Base-by-base conservation (phyloP, 2,888 invertebrate genomes). In the Drosophila ezoana region DNA sequence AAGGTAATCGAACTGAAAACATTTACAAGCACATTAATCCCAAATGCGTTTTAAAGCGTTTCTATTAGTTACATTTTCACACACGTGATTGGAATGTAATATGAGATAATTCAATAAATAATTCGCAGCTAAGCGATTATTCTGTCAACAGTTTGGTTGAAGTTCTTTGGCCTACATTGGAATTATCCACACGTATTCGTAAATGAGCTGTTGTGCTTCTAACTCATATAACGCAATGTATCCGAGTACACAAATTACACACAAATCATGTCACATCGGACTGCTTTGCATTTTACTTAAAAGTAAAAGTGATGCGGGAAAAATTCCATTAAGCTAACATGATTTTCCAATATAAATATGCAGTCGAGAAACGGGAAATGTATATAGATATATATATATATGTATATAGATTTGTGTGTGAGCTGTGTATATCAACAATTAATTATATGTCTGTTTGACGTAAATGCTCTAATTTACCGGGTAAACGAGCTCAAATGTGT, bases 101-200 rank as follows among this genome's bases (percentile, higher is more conserved):
- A 69, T 45, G 18, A n/a, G 33, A 9, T 9, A 4, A 18, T 38
- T 18, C 2, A 18, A 20, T 43, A 51, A 51, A 28, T 44, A 35
- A 63, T 51, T 23, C 28, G n/a, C 4, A 8, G 10, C 14, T 4
- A 14, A 60, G 16, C 14, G 44, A 61, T 38, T 45, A 28, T 37
- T 37, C 23, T 52, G 9, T 38, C 37, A 45, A 13, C 54, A 51
- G 32, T 52, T 56, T 35, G 28, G 5, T 11, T 45, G 11, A 32
- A 49, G 23, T 59, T 66, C 62, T 62, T 38, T 41, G 5, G 53
- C 13, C 32, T 33, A 52, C 51, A 60, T 76, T 73, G 43, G 35
- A 53, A 76, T 76, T 64, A 74, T 56, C 3, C 9, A 33, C 76
- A 76, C 68, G 76, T 78, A 63, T 54, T 10, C 23, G 44, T 23